Conservation (phyloP, 2,797 vertebrate species). For the Sorex maritimensis region DNA sequence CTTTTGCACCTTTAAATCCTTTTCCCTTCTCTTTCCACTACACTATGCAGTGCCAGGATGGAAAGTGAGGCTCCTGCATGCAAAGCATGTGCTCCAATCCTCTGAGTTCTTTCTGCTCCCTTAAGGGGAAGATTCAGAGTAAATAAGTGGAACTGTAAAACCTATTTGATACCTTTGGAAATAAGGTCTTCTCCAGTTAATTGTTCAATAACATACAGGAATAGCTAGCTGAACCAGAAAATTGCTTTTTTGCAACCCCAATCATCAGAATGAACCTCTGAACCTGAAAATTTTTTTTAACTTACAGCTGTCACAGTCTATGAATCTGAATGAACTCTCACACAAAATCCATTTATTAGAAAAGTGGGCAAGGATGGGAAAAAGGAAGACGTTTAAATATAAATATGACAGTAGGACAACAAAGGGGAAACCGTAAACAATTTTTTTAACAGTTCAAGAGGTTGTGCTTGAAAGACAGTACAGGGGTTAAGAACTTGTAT, state of each 20-base stretch:
- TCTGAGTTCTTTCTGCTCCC: neutral
- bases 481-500: no score
- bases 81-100: no score
- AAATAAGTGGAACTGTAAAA: slow-evolving; percentile 42
- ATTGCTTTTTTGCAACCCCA: slow-evolving; percentile 23
- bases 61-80: no score
- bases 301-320: slow-evolving; percentile 44
- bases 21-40: neutral
- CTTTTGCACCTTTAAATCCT: neutral
- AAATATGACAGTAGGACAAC: neutral
- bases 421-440: slow-evolving; percentile 11
- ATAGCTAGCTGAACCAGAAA: slow-evolving; percentile 34
- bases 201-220: slow-evolving; percentile 7
- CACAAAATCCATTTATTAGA: slow-evolving; percentile 54
- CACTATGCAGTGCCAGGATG: no score
- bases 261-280: neutral
- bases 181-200: slow-evolving; percentile 54
- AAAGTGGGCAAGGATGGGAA: slow-evolving; percentile 33
- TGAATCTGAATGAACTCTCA: neutral
- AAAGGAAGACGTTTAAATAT: slow-evolving; percentile 24
- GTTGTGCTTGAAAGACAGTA: neutral
- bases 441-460: neutral
- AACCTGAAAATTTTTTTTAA: neutral
- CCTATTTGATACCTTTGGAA: slow-evolving; percentile 8
- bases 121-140: neutral